Conservation (phyloP, 2,797 vertebrate species). For the Carapus acus region DNA sequence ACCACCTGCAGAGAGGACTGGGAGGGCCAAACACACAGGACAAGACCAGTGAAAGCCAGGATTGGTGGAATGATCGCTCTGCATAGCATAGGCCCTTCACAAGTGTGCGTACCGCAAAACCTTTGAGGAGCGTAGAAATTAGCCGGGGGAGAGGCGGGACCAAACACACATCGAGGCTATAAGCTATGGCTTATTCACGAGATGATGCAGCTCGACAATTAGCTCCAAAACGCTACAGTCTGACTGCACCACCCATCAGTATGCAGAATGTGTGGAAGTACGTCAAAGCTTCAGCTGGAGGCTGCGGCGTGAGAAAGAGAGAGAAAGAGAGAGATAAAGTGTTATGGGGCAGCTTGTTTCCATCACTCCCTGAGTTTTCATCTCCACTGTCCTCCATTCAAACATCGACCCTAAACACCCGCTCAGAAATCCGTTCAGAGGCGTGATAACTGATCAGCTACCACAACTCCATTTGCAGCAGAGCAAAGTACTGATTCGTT, state of each 20-base stretch:
- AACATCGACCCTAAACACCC: slow-evolving; percentile 19
- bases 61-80: slow-evolving; percentile 52
- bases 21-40: slow-evolving; percentile 8
- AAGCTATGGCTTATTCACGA: slow-evolving; percentile 41
- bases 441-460: slow-evolving; percentile 13
- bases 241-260: slow-evolving; percentile 9
- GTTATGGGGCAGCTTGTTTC: slow-evolving; percentile 19
- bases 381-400: slow-evolving; percentile 22
- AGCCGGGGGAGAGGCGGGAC: slow-evolving; percentile 30
- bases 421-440: slow-evolving; percentile 28
- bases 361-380: slow-evolving; percentile 44
- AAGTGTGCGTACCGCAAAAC: slow-evolving; percentile 12
- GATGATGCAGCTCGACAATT: slow-evolving; percentile 18
- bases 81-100: slow-evolving; percentile 50
- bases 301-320: slow-evolving; percentile 15
- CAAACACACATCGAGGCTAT: slow-evolving; percentile 6
- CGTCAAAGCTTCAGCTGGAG: slow-evolving; percentile 27
- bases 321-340: too few species aligned
- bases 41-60: slow-evolving; percentile 7
- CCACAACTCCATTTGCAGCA: slow-evolving; percentile 26
- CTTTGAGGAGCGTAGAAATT: slow-evolving; percentile 20
- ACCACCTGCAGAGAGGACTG: slow-evolving; percentile 6
- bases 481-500: slow-evolving; percentile 19
- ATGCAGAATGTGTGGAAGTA: slow-evolving; percentile 19
- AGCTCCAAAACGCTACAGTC: slow-evolving; percentile 14